Evolutionary conservation across 2,888 invertebrate genomes (phyloP), one percentile per base, ranked within the genome.

Genomic region (Griposia aprilina): DNA sequence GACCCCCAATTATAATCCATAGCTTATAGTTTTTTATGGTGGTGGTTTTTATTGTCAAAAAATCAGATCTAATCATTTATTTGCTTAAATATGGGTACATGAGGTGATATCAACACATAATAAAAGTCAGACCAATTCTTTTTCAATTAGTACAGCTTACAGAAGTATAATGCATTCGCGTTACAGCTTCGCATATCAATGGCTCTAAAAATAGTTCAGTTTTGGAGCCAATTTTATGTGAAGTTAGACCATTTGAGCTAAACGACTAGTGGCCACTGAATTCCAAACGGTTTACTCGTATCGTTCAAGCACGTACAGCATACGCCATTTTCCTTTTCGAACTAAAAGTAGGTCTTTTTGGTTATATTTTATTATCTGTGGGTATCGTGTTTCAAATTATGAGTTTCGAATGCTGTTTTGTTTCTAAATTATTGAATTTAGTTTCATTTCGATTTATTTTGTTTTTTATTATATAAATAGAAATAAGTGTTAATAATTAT

Each of bases 311-410:
- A 84, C 73, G 62, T 84, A 50, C 20, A 8, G 26, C 15, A 1
- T 11, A 30, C 45, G 71, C 67, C 70, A 81, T 81, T 76, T 84
- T 83, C 3, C 17, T 67, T 76, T 84, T 63, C 17, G 0, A 83
- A 57, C 50, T 81, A 45, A 45, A 65, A 72, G 4, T 20, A 20
- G n/a, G 7, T n/a, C 15, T 48, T 69, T 78, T 55, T 81, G 26
- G 48, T 41, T 59, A 45, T 41, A 36, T 65, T 59, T 55, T 36
- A 36, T 67, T 80, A 55, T 67, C 0, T 41, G 20, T 60, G 3
- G 23, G 11, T 13, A 0, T 0, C 15, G 10, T 57, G 15, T 72
- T 78, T 45, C 2, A 52, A n/a, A 15, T 70, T n/a, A 48, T n/a
- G 60, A 52, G 8, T 57, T 50, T 78, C 3, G 1, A 15, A 55